Evolutionary conservation across 2,888 invertebrate species (phyloP), one percentile per base, ranked within the genome.

Genomic region (Arge pagana): DNA sequence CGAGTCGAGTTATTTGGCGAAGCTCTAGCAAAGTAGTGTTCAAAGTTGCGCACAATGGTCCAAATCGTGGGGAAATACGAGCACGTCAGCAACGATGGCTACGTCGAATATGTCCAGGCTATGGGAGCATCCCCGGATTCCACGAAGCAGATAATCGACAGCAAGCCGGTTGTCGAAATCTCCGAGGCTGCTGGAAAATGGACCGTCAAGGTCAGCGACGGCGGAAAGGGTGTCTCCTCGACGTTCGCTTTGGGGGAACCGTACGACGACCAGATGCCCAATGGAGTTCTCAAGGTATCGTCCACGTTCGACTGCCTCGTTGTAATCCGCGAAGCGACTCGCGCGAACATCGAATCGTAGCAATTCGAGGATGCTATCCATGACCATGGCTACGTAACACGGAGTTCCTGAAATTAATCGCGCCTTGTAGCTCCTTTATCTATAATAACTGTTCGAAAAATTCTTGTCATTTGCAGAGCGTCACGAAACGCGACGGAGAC

Each of bases 211-310:
- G 70, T 74, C 4, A 61, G 57, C 37, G 72, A 67, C 24, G 66
- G 71, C 6, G 68, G 71, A 13, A 69, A 70, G 35, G 61, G 63
- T 1, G 56, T 62, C 6, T 61, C 65, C 16, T 59, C 64, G 0
- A 71, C 63, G 16, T 77, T 77, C 62, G 68, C 69, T 45, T 61
- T 73, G 19, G 69, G 70, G 37, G 72, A 72, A 52, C 57, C 66
- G 13, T 77, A 71, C 56, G 70, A 74, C 15, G 77, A 78, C 55
- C 58, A 60, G 3, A 66, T 77, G 65, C 72, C 74, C 2, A 23
- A 13, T 11, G 39, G 13, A 21, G 11, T 23, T 10, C 10, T 23
- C 7, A 39, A 23, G 39, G 39, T 39, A 39, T 18, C n/a, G n/a
- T n/a, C n/a, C n/a, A n/a, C n/a, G n/a, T n/a, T n/a, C n/a, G n/a